A percentile compares a stretch with the other conserved stretches of the same genome.
Evolutionary conservation across 2,888 invertebrate species (phyloP).

Genomic region (Ophion costatus): DNA sequence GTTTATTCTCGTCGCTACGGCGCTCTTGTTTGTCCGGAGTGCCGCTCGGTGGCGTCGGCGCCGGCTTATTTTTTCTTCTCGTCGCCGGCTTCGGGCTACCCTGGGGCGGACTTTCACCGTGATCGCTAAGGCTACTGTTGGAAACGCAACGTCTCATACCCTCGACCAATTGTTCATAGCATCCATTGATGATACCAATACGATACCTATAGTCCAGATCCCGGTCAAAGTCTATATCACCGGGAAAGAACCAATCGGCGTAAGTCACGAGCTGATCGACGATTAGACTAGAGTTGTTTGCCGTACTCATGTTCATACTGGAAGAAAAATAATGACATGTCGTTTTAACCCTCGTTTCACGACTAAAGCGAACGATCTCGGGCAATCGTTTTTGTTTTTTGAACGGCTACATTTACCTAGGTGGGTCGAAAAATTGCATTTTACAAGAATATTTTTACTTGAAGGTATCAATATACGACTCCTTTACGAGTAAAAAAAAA

Average conservation of each 20-base stretch:
- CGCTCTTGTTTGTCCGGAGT: slow-evolving; percentile 79
- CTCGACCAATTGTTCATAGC: slow-evolving; percentile 73
- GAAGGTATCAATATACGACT: too few relatives aligned
- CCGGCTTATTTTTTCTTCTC: slow-evolving; percentile 91
- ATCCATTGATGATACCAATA: slow-evolving; percentile 77
- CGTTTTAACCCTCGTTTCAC: not conserved
- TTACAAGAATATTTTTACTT: too few relatives aligned
- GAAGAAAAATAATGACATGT: slow-evolving; percentile 65
- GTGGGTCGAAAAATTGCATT: too few relatives aligned
- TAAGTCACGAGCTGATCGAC: slow-evolving; percentile 93
- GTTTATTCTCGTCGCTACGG: slow-evolving; percentile 77
- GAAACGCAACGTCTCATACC: slow-evolving; percentile 86
- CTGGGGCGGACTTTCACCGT: slow-evolving; percentile 88
- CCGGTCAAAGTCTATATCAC: slow-evolving; percentile 90
- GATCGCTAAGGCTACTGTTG: slow-evolving; percentile 88
- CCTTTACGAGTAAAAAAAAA: too few relatives aligned
- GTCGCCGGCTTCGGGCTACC: slow-evolving; percentile 90
- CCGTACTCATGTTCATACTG: slow-evolving; percentile 91
- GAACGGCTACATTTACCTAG: too few relatives aligned
- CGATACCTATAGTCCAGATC: slow-evolving; percentile 76
- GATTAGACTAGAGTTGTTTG: slow-evolving; percentile 92
- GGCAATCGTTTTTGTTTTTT: too few relatives aligned
- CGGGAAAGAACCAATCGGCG: slow-evolving; percentile 93
- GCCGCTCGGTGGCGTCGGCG: slow-evolving; percentile 88
- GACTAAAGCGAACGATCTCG: not conserved